Evolutionary conservation across 2,797 vertebrate species (phyloP).

Genomic region (Falco naumanni): DNA sequence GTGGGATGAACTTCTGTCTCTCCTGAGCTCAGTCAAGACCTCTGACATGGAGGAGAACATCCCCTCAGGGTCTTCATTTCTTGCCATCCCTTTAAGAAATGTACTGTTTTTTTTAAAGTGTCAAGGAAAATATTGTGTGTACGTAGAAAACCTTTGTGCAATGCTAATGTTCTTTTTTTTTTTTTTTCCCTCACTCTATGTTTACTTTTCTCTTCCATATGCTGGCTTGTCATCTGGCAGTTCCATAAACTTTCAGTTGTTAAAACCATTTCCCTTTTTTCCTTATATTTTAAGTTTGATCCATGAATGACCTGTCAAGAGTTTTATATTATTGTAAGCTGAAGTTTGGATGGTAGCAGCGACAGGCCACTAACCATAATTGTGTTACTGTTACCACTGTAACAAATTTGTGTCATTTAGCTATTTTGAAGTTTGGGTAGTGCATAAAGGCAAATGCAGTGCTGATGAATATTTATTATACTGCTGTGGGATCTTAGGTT

Average conservation of each 20-base stretch:
- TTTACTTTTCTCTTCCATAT: neutral
- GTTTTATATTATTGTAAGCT: conserved; percentile 46
- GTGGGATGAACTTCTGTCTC: neutral
- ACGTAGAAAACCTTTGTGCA: neutral
- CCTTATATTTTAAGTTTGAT: conserved; percentile 43
- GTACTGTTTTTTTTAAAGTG: neutral
- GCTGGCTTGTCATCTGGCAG: neutral
- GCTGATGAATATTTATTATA: conserved; percentile 45
- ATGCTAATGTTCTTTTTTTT: fast-evolving
- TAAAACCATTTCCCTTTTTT: conserved; percentile 23
- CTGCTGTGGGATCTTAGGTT: conserved; percentile 31
- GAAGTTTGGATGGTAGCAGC: conserved; percentile 53
- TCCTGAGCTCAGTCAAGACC: neutral
- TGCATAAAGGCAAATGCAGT: conserved; percentile 38
- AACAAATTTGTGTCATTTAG: conserved; percentile 64
- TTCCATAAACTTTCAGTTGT: neutral
- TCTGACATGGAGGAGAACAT: neutral
- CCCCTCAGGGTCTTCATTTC: neutral
- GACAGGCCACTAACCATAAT: conserved; percentile 69
- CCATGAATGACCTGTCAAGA: conserved; percentile 62
- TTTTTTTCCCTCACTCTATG: neutral
- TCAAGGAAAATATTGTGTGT: neutral
- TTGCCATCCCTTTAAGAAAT: neutral
- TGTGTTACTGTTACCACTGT: conserved; percentile 62
- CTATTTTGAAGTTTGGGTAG: conserved; percentile 61